Evolutionary conservation across 1,140 invertebrate genomes (phyloP), one percentile per base, ranked within the genome.

Genomic region (Pachypsylla venusta): DNA sequence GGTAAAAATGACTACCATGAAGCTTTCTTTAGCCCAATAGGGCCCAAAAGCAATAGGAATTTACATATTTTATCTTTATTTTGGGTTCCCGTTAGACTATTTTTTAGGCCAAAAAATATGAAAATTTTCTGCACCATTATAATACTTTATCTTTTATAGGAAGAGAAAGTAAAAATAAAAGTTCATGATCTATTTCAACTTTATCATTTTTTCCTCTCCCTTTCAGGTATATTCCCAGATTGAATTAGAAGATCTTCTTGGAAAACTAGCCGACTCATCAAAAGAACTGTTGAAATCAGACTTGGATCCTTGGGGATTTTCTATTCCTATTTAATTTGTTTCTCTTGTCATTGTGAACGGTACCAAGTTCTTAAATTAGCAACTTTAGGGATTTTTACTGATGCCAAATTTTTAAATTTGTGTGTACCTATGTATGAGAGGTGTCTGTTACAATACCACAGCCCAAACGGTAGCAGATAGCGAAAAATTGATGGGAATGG

Each of bases 231-330:
- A 48, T 19, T 48, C 42, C 16, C 42, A 48, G 22, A 7, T 22
- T 19, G 42, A 48, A 48, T 22, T 48, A 22, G 42, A 48, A 19
- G 42, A 48, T 48, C 22, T 48, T n/a, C 42, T 48, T 22, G 22
- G 22, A 7, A 48, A 48, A 22, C 22, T 48, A 19, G 42, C 42
- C 16, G 42, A 48, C n/a, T 5, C 42, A 7, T 48, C 42, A n/a
- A 48, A n/a, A 48, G 42, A 48, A 48, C 42, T 48, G n/a, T 48
- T 48, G 42, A 48, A 48, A 22, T 19, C 5, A 22, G 42, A 22
- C 16, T 48, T 48, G 5, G 42, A 48, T 48, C 42, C 42, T 5
- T 48, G 42, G 42, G 42, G 42, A 5, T 48, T 48, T 22, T n/a
- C 42, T 19, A 48, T 22, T 5, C 42, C n/a, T n/a, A n/a, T n/a